Evolutionary conservation across 2,113 vertebrate genomes (phyloP).

Genomic region (Manacus vitellinus): DNA sequence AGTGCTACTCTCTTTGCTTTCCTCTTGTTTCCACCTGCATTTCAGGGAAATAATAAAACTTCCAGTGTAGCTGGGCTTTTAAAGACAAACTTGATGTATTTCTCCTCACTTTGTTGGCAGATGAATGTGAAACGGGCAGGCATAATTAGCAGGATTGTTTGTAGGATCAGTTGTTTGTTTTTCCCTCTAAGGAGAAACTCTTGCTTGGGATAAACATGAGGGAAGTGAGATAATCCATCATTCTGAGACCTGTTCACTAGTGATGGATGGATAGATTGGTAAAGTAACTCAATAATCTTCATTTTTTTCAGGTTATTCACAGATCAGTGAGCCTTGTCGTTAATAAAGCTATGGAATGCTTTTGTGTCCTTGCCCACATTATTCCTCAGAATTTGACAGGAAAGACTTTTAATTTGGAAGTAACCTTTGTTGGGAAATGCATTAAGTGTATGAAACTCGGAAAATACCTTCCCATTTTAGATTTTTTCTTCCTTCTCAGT

Average conservation of each 20-base stretch:
- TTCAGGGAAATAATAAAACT: not conserved
- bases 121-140: not conserved
- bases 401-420: constrained; percentile 78
- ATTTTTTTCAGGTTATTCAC: constrained; percentile 84
- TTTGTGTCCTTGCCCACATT: constrained; percentile 79
- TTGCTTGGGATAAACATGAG: constrained; percentile 69
- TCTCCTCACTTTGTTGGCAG: not conserved
- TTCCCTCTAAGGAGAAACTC: constrained; percentile 55
- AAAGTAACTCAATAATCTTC: constrained; percentile 87
- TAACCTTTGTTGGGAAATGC: constrained; percentile 66
- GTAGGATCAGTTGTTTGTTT: constrained; percentile 67
- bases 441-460: not conserved
- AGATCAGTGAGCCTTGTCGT: constrained; percentile 83
- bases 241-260: constrained; percentile 75
- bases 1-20: not conserved
- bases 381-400: constrained; percentile 80
- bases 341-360: constrained; percentile 85
- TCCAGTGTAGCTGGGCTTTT: not conserved
- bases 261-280: constrained; percentile 87
- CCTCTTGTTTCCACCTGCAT: not conserved
- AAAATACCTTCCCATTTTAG: not conserved
- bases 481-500: not conserved
- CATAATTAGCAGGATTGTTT: constrained; percentile 27
- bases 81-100: not conserved
- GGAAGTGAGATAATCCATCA: constrained; percentile 81